Evolutionary conservation across 2,888 invertebrate species (phyloP), one percentile per base, ranked within the genome.

Genomic region (Xestobium rufovillosum): DNA sequence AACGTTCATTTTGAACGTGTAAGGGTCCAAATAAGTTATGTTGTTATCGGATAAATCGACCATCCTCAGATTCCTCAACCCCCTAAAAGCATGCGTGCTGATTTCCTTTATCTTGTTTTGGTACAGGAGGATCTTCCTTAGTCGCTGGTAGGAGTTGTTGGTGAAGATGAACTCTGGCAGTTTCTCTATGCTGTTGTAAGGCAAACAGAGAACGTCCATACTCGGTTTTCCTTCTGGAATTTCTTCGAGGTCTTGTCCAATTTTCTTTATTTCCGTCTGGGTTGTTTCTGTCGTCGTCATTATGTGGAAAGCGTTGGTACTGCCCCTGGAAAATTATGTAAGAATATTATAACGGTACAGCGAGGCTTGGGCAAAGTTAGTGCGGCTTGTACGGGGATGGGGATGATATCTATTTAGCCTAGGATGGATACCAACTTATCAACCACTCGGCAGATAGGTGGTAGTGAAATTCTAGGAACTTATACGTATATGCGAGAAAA

Each of bases 11-110:
- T 52, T 53, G 41, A 65, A 63, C 2, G 55, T 57, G 39, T 57
- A 53, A 9, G 56, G 45, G 30, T 61, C 60, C 15, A 65, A 33
- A 1, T 42, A 28, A 14, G 50, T 55, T 14, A 65, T 45, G 17
- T 59, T 52, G 40, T 65, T 65, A 26, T 55, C 56, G 2, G 63
- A 62, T 14, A 65, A 38, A 43, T 63, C 61, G 12, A 65, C 42
- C 2, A 43, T 47, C 35, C 46, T 49, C 17, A 65, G 38, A 16
- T 53, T 51, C 26, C 47, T 51, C 31, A 61, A 37, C 3, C 60
- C 61, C 38, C 50, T 51, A 43, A 65, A 65, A 1, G 64, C 62
- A 14, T 44, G 44, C 10, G 46, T 39, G 33, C 53, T 54, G 31
- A 65, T 47, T 15, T 47, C 46, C 15, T 41, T 43, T 32, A 65